Evolutionary conservation across 37 sponge, comb jelly and placozoan species (phyloP).

Genomic region (Beroe ovata): DNA sequence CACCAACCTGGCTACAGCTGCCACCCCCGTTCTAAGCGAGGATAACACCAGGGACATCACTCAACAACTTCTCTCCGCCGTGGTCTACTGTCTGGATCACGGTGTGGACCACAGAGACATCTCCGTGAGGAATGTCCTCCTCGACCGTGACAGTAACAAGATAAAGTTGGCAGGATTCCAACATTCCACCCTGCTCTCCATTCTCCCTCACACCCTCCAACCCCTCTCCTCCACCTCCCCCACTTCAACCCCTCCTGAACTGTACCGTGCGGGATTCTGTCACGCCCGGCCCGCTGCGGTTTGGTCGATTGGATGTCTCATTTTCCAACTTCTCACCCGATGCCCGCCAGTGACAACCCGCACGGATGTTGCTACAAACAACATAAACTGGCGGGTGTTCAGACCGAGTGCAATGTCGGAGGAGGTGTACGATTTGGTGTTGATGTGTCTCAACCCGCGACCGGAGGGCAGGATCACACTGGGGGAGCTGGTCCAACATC

Average conservation of each 20-base stretch:
- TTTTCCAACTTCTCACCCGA: background rate
- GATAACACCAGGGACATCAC: background rate
- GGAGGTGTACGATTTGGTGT: background rate
- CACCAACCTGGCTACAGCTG: background rate
- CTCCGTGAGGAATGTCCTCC: background rate
- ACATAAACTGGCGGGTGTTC: background rate
- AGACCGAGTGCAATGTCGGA: background rate
- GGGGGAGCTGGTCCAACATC: background rate
- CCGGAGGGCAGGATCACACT: background rate
- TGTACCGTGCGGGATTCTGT: slow-evolving; percentile 3
- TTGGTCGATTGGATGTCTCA: slow-evolving; percentile 21
- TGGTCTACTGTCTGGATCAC: background rate
- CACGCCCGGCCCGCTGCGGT: background rate
- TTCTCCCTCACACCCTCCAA: slow-evolving; percentile 31
- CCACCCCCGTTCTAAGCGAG: background rate
- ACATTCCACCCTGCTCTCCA: background rate
- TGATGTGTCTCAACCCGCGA: slow-evolving; percentile 27
- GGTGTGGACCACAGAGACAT: slow-evolving; percentile 42
- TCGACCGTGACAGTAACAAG: background rate
- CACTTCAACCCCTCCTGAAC: slow-evolving; percentile 33
- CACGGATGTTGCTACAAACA: slow-evolving; percentile 21
- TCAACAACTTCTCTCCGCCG: background rate
- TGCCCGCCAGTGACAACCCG: background rate
- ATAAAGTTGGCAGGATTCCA: slow-evolving; percentile 32
- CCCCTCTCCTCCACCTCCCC: slow-evolving; percentile 1